These are phyloP conservation scores for Okapia johnstoni DNA, from an alignment of 2,113 vertebrate species.

Conservation along the genomic window DNA sequence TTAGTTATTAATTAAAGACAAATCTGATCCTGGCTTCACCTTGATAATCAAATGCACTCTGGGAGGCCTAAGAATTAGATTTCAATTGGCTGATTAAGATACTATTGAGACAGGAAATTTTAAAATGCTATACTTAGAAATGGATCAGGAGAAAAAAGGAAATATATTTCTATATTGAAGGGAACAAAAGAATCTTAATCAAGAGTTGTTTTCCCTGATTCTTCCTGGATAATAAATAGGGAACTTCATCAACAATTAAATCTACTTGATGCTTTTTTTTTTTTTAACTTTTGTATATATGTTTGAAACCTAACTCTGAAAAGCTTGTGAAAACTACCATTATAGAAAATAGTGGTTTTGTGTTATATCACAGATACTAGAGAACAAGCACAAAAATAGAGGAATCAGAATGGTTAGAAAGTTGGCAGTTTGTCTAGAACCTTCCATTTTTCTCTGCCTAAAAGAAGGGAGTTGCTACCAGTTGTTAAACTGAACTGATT, in stretches of 20 bases:
- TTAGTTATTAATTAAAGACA: slow-evolving; percentile 59
- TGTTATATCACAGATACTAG: neutral
- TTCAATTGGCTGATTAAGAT: slow-evolving; percentile 78
- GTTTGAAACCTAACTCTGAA: neutral
- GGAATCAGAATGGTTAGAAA: neutral
- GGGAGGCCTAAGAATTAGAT: slow-evolving; percentile 67
- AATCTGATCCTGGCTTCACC: slow-evolving; percentile 57
- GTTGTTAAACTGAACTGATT: neutral
- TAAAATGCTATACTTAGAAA: slow-evolving; percentile 57
- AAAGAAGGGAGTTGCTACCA: neutral
- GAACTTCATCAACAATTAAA: neutral
- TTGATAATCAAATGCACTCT: slow-evolving; percentile 77
- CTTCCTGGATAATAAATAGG: neutral
- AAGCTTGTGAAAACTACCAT: neutral
- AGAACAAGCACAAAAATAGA: neutral
- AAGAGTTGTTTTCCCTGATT: slow-evolving; percentile 33
- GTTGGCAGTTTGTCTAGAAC: neutral
- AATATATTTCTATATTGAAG: slow-evolving; percentile 64
- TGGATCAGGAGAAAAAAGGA: slow-evolving; percentile 26
- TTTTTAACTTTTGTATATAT: neutral
- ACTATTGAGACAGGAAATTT: slow-evolving; percentile 71
- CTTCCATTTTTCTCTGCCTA: neutral
- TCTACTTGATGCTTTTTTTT: slow-evolving; percentile 39
- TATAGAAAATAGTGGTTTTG: neutral
- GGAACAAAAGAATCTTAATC: slow-evolving; percentile 63